Evolutionary conservation across 2,113 vertebrate species (phyloP), one percentile per base, ranked within the genome.

Genomic region (Actenoides hombroni): DNA sequence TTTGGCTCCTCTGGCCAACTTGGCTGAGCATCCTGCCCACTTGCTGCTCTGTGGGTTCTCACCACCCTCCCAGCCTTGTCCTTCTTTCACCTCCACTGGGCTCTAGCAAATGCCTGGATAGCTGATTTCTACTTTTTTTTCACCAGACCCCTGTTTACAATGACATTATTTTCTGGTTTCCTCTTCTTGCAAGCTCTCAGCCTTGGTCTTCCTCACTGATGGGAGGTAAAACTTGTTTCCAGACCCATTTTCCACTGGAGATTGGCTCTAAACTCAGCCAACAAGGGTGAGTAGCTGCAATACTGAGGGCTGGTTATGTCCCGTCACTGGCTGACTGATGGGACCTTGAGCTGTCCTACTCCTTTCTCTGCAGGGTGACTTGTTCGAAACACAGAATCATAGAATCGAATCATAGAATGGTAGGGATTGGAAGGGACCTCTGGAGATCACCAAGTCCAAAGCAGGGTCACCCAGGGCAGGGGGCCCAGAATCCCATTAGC

Each of bases 1-100:
- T 18, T 7, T 4, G 37, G 12, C 1, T 75, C 29, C 33, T 4
- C 3, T 0, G 3, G n/a, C 25, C 18, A 10, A 8, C 49, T 31
- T 1, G 1, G 12, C 28, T 4, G 0, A 74, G n/a, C 24, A 29
- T 1, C 11, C 16, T 76, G 35, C 74, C 39, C 29, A 39, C 12
- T 20, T 23, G 2, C 23, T 33, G 42, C 53, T 70, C 48, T 64
- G 28, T 1, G 3, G 42, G 26, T 11, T 48, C 17, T 40, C n/a
- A 63, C 31, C 63, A 25, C 8, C 3, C 11, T 24, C 28, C n/a
- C 20, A 12, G 40, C 24, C 33, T 25, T 77, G 35, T 31, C 6
- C 10, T 76, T 69, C 39, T 35, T 31, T 25, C 39, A 39, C 65
- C 51, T 67, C 44, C 21, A 13, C 40, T 0, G 0, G 33, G 39